Evolutionary conservation across 2,113 vertebrate genomes (phyloP), one percentile per base, ranked within the genome.

Genomic region (Pampusana beccarii): DNA sequence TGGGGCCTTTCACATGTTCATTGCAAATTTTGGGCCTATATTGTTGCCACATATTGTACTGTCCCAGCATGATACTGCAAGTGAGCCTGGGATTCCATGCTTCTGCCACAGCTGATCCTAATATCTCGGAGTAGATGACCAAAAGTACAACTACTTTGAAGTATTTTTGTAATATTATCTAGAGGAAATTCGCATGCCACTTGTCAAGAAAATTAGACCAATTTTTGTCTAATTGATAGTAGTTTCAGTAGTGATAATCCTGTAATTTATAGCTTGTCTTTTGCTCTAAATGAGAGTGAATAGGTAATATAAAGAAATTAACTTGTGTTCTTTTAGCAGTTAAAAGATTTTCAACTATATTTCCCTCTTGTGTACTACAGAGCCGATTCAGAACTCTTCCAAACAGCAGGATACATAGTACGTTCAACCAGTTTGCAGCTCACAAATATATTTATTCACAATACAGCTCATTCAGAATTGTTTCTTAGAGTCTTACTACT

Each of bases 311-410:
- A 57, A 69, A 82, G 24, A 9, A 65, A 11, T 87, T 36, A 71
- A 61, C 5, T 57, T 29, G 12, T 44, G 10, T 34, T 79, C 18
- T 65, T 91, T 67, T 20, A 80, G 15, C 11, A 60, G 8, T 33
- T 72, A 75, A 60, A 71, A 54, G 1, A 16, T 54, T 82, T 80
- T 86, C 20, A 70, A 65, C 13, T 50, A 44, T 10, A 62, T 64
- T 50, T 82, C 16, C 9, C 19, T 36, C 46, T 71, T 0, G 0
- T 34, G 5, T 54, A n/a, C 23, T 51, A 16, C 10, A 56, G 25
- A 86, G 34, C 14, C 51, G 28, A 28, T 53, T 53, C 26, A 53
- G 29, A 56, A 51, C 5, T n/a, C 16, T 87, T 77, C 23, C 2
- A 2, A 78, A 56, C 8, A 46, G 26, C 15, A 64, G 34, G 42